A percentile compares a stretch with the other conserved stretches of the same genome.
Conservation (phyloP, 2,797 vertebrate species). For the Heliangelus exortis region DNA sequence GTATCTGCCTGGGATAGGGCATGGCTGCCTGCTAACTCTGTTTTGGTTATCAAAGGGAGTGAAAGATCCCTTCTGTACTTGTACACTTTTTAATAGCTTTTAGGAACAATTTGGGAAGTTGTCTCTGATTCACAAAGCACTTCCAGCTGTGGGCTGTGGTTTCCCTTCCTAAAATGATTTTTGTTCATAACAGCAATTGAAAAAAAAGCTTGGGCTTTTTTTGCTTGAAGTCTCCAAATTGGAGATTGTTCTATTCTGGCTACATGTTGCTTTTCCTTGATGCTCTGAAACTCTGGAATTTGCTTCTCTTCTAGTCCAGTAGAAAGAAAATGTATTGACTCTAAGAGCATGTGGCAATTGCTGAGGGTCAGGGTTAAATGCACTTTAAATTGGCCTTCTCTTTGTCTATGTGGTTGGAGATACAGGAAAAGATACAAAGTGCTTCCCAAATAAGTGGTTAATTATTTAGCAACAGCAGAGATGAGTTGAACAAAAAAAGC, state of each 20-base stretch:
- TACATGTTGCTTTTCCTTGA: neutral
- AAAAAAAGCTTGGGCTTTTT: neutral
- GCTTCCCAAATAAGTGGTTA: slow-evolving; percentile 21
- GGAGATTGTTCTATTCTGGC: neutral
- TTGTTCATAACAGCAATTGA: neutral
- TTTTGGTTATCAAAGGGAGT: neutral
- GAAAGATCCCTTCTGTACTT: neutral
- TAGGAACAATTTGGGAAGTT: neutral
- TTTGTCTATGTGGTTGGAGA: neutral
- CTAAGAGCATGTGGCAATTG: neutral
- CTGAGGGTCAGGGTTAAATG: slow-evolving; percentile 21
- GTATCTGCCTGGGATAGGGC: neutral
- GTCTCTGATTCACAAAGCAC: neutral
- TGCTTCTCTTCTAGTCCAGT: neutral
- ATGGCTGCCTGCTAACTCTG: neutral
- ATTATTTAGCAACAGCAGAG: slow-evolving; percentile 42
- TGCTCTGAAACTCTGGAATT: neutral
- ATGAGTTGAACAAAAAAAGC: neutral
- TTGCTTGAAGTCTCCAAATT: neutral
- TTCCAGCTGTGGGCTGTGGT: neutral
- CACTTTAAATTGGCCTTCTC: slow-evolving; percentile 11
- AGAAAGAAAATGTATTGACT: slow-evolving; percentile 1
- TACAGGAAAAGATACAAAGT: neutral
- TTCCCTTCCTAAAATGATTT: neutral
- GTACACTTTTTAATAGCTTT: neutral